These are phyloP conservation scores for Ochropleura plecta DNA, from an alignment of 2,888 invertebrate genomes.

Conservation along the genomic window DNA sequence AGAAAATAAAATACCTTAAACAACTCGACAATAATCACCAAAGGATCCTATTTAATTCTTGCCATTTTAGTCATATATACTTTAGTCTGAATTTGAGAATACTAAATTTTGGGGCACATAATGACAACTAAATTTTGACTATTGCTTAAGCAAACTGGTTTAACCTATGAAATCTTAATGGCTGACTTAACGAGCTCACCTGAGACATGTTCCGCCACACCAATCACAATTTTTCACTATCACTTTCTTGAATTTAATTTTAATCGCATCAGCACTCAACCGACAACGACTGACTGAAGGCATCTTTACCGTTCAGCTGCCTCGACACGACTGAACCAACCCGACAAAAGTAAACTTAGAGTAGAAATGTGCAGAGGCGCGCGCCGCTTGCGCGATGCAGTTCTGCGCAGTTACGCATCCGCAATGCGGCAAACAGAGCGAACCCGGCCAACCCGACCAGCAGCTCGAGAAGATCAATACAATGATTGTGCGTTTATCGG, in stretches of 20 bases:
- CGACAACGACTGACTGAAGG: background rate
- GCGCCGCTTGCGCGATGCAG: background rate
- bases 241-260: background rate
- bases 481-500: background rate
- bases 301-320: background rate
- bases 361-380: background rate
- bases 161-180: background rate
- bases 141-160: background rate
- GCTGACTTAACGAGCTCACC: background rate
- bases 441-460: background rate
- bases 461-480: background rate
- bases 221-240: background rate
- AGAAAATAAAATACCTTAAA: no score
- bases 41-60: no score
- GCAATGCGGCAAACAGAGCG: background rate
- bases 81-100: no score
- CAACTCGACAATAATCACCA: no score
- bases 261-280: slow-evolving; percentile 6
- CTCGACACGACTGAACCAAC: background rate
- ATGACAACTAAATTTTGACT: background rate
- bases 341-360: no score
- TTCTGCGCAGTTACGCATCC: slow-evolving; percentile 6
- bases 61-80: no score
- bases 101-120: no score
- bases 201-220: slow-evolving; percentile 1